Evolutionary conservation across 2,797 vertebrate species (phyloP), one percentile per base, ranked within the genome.

Genomic region (Chaunax sp.): DNA sequence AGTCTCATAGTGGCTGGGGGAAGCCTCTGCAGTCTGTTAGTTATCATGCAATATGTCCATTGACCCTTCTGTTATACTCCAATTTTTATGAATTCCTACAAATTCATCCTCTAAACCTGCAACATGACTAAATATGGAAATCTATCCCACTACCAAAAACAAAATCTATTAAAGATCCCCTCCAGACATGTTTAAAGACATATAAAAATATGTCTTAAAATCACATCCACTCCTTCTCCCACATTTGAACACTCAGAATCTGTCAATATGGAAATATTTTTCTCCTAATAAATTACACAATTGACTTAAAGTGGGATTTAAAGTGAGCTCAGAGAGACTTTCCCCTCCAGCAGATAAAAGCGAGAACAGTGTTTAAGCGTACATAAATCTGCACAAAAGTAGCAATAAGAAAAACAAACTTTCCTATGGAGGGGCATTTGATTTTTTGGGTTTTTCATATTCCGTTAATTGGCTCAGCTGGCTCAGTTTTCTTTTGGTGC

Each of bases 1-100:
- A 44, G 49, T 22, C 49, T 53, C 62, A 51, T 63, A 5, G 53
- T n/a, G 20, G 20, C 41, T 43, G 50, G 18, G 58, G 60, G 72
- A 50, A 66, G 47, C 23, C 15, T 57, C 35, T 5, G 20, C 33
- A 37, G 19, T 37, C 0, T 11, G 5, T 59, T 6, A 14, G 14
- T 51, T 38, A 19, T 37, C 26, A 35, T 52, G 35, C 11, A 43
- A 52, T 55, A 51, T 16, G 2, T 55, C 43, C 35, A 23, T 38
- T 43, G 1, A 51, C 11, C 2, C 7, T 35, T 15, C 38, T 1
- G n/a, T 58, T 51, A 38, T 13, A 14, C 5, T 40, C 11, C 19
- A 41, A n/a, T 40, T 30, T 46, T 60, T 38, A 40, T 14, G 8
- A 41, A 19, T 43, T 9, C 12, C 19, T 15, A 57, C 13, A 58